These are phyloP conservation scores for Parotocinclus haroldoi DNA, from an alignment of 2,797 vertebrate species.

Conservation along the genomic window DNA sequence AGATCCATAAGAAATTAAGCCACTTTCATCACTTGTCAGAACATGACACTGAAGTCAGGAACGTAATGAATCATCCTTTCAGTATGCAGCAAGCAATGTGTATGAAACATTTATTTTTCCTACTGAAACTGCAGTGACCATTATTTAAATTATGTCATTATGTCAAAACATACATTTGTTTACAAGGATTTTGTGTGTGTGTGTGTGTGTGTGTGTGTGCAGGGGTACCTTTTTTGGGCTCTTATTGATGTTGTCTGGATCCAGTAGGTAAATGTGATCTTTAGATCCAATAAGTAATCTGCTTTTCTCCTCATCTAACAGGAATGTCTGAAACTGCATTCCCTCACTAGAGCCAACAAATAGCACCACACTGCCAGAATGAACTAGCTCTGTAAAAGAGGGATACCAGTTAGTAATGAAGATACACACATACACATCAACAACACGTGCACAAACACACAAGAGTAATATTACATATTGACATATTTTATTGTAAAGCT, in stretches of 20 bases:
- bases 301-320: constrained; percentile 91
- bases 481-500: neutral
- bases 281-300: constrained; percentile 84
- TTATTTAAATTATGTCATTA: no score
- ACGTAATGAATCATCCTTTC: no score
- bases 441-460: neutral
- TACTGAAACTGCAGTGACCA: no score
- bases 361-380: constrained; percentile 86
- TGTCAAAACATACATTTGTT: no score
- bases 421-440: constrained; percentile 4
- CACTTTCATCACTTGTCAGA: no score
- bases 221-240: constrained; percentile 82
- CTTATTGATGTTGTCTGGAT: constrained; percentile 83
- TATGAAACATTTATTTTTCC: no score
- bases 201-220: constrained; percentile 12
- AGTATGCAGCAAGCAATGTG: no score
- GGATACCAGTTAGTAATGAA: constrained; percentile 49
- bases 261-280: constrained; percentile 91
- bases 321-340: constrained; percentile 87
- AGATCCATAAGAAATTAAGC: no score
- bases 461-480: neutral
- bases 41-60: no score
- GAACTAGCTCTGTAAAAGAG: constrained; percentile 79
- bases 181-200: neutral
- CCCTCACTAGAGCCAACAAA: constrained; percentile 85